These are phyloP conservation scores for Notodonta ziczac DNA, from an alignment of 2,888 invertebrate genomes.

Conservation along the genomic window DNA sequence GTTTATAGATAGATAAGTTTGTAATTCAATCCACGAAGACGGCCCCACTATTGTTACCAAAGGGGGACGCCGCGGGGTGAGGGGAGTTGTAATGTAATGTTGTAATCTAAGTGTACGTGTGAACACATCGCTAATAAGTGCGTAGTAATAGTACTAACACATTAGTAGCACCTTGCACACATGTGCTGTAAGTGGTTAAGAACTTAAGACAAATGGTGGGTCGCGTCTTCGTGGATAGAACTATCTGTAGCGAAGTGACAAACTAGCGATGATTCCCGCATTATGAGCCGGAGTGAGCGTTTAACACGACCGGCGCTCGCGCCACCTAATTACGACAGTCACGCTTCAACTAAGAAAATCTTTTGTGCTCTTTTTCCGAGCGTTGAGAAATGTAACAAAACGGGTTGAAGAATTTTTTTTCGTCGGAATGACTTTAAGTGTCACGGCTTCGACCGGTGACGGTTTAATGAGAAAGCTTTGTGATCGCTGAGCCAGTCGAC, in stretches of 20 bases:
- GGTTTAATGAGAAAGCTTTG: slow-evolving; percentile 83
- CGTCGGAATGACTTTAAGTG: slow-evolving; percentile 78
- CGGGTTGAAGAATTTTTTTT: slow-evolving; percentile 69
- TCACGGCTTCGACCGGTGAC: slow-evolving; percentile 76
- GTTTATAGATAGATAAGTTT: neutral
- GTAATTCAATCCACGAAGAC: too few species aligned
- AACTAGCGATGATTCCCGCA: slow-evolving; percentile 40
- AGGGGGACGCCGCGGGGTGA: too few species aligned
- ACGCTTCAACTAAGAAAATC: slow-evolving; percentile 81
- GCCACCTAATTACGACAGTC: slow-evolving; percentile 81
- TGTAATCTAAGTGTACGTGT: too few species aligned
- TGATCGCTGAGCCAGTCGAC: slow-evolving; percentile 72
- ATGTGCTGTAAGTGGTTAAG: too few species aligned
- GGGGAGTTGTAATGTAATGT: too few species aligned
- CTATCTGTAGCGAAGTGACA: slow-evolving; percentile 35
- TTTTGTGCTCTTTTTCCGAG: slow-evolving; percentile 80
- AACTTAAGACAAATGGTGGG: too few species aligned
- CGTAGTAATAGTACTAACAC: too few species aligned
- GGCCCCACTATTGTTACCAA: too few species aligned
- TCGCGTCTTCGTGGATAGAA: too few species aligned
- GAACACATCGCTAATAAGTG: too few species aligned
- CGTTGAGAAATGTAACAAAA: slow-evolving; percentile 79
- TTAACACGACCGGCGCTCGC: slow-evolving; percentile 55
- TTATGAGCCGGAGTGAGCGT: slow-evolving; percentile 40
- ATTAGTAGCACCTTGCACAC: too few species aligned